Percentiles rank a stretch among this genome's conserved stretches.
Evolutionary conservation across 2,797 vertebrate species (phyloP).

Genomic region (Pangasius larnaudii): DNA sequence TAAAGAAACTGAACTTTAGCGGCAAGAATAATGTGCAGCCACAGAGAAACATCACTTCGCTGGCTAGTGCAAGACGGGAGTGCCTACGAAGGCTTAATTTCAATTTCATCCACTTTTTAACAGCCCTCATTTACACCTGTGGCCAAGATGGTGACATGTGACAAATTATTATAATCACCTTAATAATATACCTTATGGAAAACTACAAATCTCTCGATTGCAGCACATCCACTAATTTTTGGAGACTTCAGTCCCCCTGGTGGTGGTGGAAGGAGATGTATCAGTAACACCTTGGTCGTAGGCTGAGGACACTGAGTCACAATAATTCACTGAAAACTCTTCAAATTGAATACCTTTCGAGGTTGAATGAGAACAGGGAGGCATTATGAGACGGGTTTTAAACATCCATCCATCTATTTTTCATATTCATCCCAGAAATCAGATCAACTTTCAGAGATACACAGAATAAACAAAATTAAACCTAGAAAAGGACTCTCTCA

Average conservation of each 20-base stretch:
- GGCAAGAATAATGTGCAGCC: conserved; percentile 15
- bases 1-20: conserved; percentile 26
- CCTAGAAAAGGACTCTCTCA: background rate
- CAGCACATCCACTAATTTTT: conserved; percentile 14
- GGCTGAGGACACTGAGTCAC: conserved; percentile 29
- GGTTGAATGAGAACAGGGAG: background rate
- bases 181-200: conserved; percentile 29
- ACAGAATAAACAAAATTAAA: background rate
- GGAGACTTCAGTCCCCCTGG: conserved; percentile 4
- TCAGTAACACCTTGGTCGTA: conserved; percentile 47
- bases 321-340: conserved; percentile 2
- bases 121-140: background rate
- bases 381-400: background rate
- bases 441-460: background rate
- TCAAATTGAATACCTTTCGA: background rate
- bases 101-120: background rate
- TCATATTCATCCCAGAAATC: background rate
- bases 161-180: background rate
- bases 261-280: conserved; percentile 40
- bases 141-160: background rate
- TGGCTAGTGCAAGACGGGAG: conserved; percentile 27
- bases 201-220: conserved; percentile 25
- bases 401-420: conserved; percentile 18
- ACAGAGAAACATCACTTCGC: conserved; percentile 11
- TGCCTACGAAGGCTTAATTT: background rate